Percentiles rank a stretch among this genome's conserved stretches.
Conservation (phyloP, 2,797 vertebrate species). For the Alauda arvensis region DNA sequence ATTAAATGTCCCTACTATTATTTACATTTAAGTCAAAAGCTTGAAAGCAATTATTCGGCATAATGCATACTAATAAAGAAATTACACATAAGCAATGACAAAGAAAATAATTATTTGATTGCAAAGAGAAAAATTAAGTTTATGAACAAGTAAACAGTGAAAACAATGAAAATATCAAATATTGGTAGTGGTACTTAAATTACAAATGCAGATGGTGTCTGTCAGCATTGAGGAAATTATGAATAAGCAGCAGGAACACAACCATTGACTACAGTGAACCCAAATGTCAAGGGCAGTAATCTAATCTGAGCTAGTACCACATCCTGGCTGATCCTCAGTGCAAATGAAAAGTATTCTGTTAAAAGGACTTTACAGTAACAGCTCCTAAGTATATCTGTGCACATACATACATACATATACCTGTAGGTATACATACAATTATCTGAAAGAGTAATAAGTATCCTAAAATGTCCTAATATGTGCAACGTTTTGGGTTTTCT, state of each 20-base stretch:
- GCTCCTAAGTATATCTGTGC: background rate
- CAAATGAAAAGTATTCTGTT: background rate
- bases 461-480: background rate
- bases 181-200: background rate
- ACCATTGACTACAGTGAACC: background rate
- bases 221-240: background rate
- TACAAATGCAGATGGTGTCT: background rate
- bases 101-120: background rate
- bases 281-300: background rate
- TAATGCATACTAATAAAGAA: background rate
- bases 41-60: background rate
- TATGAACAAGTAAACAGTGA: background rate
- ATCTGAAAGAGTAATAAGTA: background rate
- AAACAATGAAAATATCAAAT: background rate
- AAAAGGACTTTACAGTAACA: background rate
- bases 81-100: background rate
- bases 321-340: background rate
- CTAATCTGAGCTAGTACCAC: background rate
- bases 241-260: background rate
- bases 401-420: accelerated
- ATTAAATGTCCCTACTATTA: background rate
- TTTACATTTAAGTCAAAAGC: background rate
- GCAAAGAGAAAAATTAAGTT: background rate
- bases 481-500: background rate
- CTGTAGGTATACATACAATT: background rate